These are phyloP conservation scores for Chaetophractus vellerosus DNA, from an alignment of 2,797 vertebrate genomes.

Conservation along the genomic window DNA sequence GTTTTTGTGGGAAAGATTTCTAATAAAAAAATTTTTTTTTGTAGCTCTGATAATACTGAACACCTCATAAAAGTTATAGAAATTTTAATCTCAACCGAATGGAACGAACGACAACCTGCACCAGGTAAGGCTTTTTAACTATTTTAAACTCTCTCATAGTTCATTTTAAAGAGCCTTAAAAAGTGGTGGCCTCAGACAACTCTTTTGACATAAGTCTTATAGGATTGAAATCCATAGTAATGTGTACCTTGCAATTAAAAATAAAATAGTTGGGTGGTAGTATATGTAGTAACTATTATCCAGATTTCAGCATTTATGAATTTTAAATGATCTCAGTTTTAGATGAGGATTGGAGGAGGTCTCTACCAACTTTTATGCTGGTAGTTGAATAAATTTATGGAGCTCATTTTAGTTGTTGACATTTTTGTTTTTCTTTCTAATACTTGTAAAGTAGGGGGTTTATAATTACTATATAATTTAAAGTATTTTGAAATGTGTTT, in stretches of 20 bases:
- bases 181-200: background rate
- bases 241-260: background rate
- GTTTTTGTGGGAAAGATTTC: background rate
- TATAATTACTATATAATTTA: slow-evolving; percentile 78
- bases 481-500: slow-evolving; percentile 72
- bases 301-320: background rate
- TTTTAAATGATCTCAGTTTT: slow-evolving; percentile 9
- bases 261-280: background rate
- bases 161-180: slow-evolving; percentile 24
- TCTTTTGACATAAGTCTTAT: background rate
- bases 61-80: slow-evolving; percentile 95
- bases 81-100: slow-evolving; percentile 96
- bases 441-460: slow-evolving; percentile 68
- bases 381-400: slow-evolving; percentile 57
- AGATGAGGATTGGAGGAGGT: background rate
- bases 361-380: background rate
- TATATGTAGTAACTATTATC: background rate
- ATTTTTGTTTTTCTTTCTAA: slow-evolving; percentile 77
- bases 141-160: background rate
- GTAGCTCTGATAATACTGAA: slow-evolving; percentile 96
- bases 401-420: slow-evolving; percentile 71
- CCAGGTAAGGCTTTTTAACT: slow-evolving; percentile 92
- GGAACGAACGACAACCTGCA: slow-evolving; percentile 95
- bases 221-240: background rate
- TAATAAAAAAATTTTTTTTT: slow-evolving; percentile 70